Evolutionary conservation across 2,797 vertebrate species (phyloP).

Genomic region (Prunella strophiata): DNA sequence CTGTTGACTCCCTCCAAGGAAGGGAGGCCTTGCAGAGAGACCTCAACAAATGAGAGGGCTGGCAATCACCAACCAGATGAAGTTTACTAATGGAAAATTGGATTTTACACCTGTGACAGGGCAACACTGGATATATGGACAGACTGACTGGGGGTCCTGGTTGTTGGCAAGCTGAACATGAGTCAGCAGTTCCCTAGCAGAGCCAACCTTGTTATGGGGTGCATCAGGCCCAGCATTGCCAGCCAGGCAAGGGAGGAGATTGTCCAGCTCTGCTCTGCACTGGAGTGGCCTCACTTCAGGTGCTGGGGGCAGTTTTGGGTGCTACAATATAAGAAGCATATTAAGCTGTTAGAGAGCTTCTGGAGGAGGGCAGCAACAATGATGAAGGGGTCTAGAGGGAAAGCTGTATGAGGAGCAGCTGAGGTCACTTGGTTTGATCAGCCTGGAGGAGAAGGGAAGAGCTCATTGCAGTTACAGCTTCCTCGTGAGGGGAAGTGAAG

Average conservation of each 20-base stretch:
- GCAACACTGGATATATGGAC: background rate
- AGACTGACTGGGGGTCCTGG: background rate
- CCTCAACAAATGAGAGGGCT: background rate
- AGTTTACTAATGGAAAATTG: too few relatives aligned
- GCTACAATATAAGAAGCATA: background rate
- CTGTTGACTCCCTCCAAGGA: background rate
- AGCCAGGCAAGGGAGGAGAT: background rate
- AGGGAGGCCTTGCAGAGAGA: background rate
- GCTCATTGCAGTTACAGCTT: background rate
- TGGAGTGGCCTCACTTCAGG: accelerated
- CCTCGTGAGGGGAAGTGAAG: background rate
- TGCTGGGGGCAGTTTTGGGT: accelerated
- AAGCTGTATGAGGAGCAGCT: accelerated
- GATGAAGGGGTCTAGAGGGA: too few relatives aligned
- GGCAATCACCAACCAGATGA: background rate
- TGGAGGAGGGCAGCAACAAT: background rate
- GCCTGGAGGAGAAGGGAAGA: background rate
- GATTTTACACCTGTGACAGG: background rate
- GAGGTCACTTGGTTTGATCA: background rate
- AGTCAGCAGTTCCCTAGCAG: background rate
- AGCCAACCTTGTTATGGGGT: accelerated
- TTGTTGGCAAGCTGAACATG: accelerated
- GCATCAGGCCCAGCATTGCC: accelerated
- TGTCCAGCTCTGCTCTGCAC: accelerated
- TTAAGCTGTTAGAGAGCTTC: background rate